Conservation (phyloP, 2,797 vertebrate genomes). For the Protonibea diacanthus region DNA sequence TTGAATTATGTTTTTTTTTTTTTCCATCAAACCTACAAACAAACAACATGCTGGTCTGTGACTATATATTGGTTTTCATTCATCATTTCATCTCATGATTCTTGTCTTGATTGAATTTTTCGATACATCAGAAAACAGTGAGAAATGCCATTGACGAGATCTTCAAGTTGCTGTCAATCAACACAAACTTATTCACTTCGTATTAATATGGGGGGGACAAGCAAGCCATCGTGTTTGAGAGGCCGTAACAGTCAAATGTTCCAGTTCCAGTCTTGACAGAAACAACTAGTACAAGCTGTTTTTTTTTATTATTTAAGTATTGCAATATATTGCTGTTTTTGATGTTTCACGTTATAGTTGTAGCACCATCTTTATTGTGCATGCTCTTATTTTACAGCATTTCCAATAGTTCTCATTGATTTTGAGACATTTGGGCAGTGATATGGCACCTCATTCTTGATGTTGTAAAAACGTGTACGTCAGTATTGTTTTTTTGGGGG, state of each 20-base stretch:
- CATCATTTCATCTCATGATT: neutral
- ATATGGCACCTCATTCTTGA: slow-evolving; percentile 73
- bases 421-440: slow-evolving; percentile 24
- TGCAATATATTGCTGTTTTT: neutral
- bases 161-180: neutral
- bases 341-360: neutral
- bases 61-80: neutral
- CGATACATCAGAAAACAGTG: neutral
- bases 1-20: neutral
- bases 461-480: slow-evolving; percentile 34
- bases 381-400: slow-evolving; percentile 4
- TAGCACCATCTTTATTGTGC: neutral
- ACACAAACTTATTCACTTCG: neutral
- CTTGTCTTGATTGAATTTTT: neutral
- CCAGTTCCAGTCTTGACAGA: neutral
- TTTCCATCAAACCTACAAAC: slow-evolving; percentile 16
- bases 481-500: neutral
- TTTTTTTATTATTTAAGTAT: no score
- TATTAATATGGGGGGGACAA: neutral
- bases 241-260: neutral
- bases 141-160: neutral
- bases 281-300: no score
- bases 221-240: neutral
- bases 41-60: neutral
- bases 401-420: slow-evolving; percentile 13